phyloP scores from a whole-genome alignment of 2,888 invertebrate genomes.

The Limnephilus marmoratus region DNA sequence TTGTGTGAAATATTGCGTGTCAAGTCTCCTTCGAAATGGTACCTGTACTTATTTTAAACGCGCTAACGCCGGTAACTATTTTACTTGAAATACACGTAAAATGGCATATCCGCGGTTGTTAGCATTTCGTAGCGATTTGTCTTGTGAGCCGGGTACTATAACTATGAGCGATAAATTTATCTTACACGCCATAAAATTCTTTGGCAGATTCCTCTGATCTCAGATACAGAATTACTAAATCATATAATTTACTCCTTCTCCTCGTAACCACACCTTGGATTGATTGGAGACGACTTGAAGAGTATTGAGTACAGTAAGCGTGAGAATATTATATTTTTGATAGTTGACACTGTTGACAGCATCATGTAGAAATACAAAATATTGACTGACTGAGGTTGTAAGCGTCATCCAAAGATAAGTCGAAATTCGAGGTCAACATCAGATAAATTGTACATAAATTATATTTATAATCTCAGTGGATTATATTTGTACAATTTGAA shows the following conservation, averaged over 20 bases:
- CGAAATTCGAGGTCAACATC: background rate
- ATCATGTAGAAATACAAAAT: background rate
- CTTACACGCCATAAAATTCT: background rate
- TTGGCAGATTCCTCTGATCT: background rate
- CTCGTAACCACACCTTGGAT: background rate
- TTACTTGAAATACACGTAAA: background rate
- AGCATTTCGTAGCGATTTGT: background rate
- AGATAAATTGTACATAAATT: background rate
- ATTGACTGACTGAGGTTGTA: background rate
- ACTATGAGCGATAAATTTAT: background rate
- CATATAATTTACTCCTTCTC: background rate
- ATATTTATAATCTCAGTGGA: background rate
- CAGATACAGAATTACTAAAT: background rate
- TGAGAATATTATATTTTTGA: background rate
- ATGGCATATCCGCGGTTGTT: constrained; percentile 2
- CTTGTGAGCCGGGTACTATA: background rate
- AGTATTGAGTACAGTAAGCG: no score
- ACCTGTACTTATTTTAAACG: background rate
- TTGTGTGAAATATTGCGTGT: constrained; percentile 2
- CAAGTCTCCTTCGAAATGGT: background rate
- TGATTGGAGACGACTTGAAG: background rate
- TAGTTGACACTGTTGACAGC: background rate
- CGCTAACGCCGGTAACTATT: background rate
- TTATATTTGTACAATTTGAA: background rate
- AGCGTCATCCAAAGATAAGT: background rate